phyloP scores from a whole-genome alignment of 2,113 vertebrate genomes.

The Bubalus kerabau region DNA sequence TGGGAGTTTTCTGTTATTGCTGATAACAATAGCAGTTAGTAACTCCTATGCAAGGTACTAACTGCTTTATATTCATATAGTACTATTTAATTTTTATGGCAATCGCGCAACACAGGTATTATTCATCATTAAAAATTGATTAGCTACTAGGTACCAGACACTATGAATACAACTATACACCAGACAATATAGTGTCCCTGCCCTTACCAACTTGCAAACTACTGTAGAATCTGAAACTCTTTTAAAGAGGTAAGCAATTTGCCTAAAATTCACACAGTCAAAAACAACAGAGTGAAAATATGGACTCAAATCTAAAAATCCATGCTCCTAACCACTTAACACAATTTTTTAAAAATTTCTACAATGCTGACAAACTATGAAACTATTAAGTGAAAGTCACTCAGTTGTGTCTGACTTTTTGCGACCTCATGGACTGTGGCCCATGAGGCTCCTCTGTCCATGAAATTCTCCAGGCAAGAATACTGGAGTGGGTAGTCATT shows the following conservation, averaged over 20 bases:
- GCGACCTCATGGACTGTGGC: neutral
- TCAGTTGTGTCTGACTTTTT: neutral
- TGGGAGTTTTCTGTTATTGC: neutral
- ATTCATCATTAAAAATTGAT: neutral
- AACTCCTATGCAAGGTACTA: neutral
- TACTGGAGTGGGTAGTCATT: neutral
- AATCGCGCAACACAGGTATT: neutral
- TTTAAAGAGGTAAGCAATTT: neutral
- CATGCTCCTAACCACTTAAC: neutral
- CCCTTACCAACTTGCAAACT: neutral
- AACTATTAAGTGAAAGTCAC: neutral
- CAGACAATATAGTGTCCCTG: neutral
- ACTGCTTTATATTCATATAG: neutral
- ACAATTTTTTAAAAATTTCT: neutral
- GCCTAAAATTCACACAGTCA: conserved; percentile 23
- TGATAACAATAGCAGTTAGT: neutral
- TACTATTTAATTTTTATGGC: neutral
- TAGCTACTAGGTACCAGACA: neutral
- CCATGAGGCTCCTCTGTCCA: neutral
- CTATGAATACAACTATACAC: neutral
- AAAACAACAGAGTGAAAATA: neutral
- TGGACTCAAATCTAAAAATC: neutral
- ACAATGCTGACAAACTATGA: neutral
- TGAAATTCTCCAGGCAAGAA: neutral
- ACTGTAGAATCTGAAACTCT: neutral